These are phyloP conservation scores for Scartelaos histophorus DNA, from an alignment of 2,113 vertebrate species.

Conservation along the genomic window DNA sequence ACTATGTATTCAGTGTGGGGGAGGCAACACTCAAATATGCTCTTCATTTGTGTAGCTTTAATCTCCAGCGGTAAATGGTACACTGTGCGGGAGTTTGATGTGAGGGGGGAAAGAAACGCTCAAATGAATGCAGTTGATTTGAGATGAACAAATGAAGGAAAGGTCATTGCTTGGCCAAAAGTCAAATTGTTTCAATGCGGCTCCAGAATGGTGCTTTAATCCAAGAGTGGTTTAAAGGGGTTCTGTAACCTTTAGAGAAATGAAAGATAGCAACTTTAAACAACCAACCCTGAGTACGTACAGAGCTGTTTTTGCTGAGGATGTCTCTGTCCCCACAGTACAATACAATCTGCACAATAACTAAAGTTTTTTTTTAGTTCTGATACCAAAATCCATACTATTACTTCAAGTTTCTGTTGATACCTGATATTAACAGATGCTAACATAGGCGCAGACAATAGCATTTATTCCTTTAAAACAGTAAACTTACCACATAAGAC, in stretches of 20 bases:
- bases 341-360: not conserved
- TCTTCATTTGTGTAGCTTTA: constrained; percentile 6
- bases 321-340: not conserved
- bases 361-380: too few species aligned
- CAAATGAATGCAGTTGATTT: not conserved
- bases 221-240: not conserved
- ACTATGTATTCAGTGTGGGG: constrained; percentile 16
- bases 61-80: not conserved
- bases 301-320: not conserved
- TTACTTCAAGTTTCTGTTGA: too few species aligned
- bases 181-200: not conserved
- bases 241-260: not conserved
- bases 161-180: not conserved
- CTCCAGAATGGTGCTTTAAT: not conserved
- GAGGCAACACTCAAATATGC: constrained; percentile 4
- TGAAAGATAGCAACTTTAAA: not conserved
- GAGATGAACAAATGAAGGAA: not conserved
- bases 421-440: too few species aligned
- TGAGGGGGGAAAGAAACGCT: not conserved
- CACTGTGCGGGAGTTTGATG: not conserved
- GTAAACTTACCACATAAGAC: too few species aligned
- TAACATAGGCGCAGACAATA: too few species aligned
- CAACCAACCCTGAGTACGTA: not conserved
- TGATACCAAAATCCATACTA: too few species aligned
- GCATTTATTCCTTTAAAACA: too few species aligned